Conservation (phyloP, 2,888 invertebrate genomes). For the Dastarcus helophoroides region DNA sequence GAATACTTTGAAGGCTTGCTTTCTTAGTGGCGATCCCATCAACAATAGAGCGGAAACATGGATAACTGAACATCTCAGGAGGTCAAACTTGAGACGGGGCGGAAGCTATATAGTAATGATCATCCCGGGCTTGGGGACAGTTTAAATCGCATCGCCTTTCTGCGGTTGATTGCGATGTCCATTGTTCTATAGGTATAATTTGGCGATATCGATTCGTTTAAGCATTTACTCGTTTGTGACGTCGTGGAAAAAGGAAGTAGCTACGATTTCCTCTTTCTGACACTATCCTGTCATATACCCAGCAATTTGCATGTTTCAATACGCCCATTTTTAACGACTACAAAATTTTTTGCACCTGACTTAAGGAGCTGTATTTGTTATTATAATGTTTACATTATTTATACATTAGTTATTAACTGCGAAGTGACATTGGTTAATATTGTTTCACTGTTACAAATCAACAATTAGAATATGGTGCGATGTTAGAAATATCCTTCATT, state of each 20-base stretch:
- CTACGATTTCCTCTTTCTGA: slow-evolving; percentile 17
- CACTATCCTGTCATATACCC: slow-evolving; percentile 5
- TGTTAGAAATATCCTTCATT: too few species aligned
- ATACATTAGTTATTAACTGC: too few species aligned
- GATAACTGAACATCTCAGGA: slow-evolving; percentile 33
- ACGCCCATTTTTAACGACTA: too few species aligned
- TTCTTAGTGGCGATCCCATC: too few species aligned
- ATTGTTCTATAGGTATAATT: slow-evolving; percentile 24
- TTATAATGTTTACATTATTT: too few species aligned
- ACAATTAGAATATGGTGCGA: too few species aligned
- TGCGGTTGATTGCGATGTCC: slow-evolving; percentile 19
- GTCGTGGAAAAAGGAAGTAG: slow-evolving; percentile 21
- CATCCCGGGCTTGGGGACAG: slow-evolving; percentile 14
- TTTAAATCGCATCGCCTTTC: slow-evolving; percentile 16
- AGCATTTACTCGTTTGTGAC: slow-evolving; percentile 16
- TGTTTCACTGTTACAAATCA: too few species aligned
- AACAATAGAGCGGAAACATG: slow-evolving; percentile 32
- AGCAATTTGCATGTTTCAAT: too few species aligned
- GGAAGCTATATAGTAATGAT: slow-evolving; percentile 32
- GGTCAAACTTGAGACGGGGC: slow-evolving; percentile 29
- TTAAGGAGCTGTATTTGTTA: too few species aligned
- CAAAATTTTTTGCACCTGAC: too few species aligned
- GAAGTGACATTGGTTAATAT: too few species aligned
- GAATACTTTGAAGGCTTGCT: too few species aligned
- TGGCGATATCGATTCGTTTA: slow-evolving; percentile 22